Evolutionary conservation across 2,113 vertebrate species (phyloP).

Genomic region (Baryphthengus martii): DNA sequence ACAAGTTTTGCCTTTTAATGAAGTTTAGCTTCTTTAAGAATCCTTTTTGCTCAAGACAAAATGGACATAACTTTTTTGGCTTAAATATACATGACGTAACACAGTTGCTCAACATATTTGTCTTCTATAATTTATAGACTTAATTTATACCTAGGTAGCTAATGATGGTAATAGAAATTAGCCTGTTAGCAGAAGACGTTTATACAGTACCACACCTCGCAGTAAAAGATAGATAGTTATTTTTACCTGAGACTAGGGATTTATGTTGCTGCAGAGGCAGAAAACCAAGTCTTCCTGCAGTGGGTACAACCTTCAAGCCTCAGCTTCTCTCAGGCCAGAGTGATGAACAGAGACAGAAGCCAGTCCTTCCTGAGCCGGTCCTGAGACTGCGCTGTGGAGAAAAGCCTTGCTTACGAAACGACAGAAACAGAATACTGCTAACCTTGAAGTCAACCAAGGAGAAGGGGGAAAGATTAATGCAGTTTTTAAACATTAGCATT

Average conservation of each 20-base stretch:
- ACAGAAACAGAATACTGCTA: not conserved
- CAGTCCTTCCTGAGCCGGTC: not conserved
- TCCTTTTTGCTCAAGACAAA: not conserved
- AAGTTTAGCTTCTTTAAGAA: not conserved
- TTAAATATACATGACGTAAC: not conserved
- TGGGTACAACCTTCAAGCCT: not conserved
- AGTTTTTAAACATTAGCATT: not conserved
- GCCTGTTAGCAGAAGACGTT: not conserved
- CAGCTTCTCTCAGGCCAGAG: not conserved
- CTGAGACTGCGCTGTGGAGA: rapidly evolving
- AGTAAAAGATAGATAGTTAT: not conserved
- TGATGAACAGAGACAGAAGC: not conserved
- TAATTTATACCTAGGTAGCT: not conserved
- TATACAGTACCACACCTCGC: not conserved
- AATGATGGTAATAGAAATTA: not conserved
- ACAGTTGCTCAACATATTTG: not conserved
- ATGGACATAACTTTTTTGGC: not conserved
- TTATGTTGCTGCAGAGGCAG: not conserved
- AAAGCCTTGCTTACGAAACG: not conserved
- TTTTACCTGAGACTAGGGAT: not conserved
- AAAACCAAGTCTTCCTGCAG: not conserved
- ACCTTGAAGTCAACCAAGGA: not conserved
- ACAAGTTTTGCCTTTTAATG: not conserved
- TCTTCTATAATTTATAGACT: not conserved
- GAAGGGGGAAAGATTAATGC: not conserved